These are phyloP conservation scores for Netelia melanura DNA, from an alignment of 2,888 invertebrate genomes.

Conservation along the genomic window DNA sequence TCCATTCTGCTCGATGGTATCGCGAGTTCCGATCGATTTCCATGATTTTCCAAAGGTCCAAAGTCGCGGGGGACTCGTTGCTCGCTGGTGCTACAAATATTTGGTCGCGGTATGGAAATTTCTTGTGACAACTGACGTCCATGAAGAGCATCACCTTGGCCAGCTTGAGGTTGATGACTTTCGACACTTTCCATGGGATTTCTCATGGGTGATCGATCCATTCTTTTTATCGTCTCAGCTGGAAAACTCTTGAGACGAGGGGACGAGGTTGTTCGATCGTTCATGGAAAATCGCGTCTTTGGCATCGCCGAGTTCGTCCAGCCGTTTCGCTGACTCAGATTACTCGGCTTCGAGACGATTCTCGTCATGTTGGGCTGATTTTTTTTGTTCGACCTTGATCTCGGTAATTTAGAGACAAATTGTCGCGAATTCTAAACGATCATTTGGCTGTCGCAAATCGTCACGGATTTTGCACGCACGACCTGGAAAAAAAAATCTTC, in stretches of 20 bases:
- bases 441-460: slow-evolving; percentile 33
- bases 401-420: slow-evolving; percentile 26
- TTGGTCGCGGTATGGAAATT: slow-evolving; percentile 29
- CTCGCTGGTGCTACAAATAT: slow-evolving; percentile 60
- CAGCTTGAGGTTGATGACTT: slow-evolving; percentile 6
- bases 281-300: slow-evolving; percentile 72
- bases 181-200: slow-evolving; percentile 24
- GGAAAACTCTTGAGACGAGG: slow-evolving; percentile 79
- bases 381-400: slow-evolving; percentile 58
- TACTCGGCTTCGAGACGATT: slow-evolving; percentile 58
- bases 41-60: slow-evolving; percentile 31
- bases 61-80: slow-evolving; percentile 63
- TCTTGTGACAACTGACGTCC: slow-evolving; percentile 5
- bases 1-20: slow-evolving; percentile 28
- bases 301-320: slow-evolving; percentile 49
- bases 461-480: slow-evolving; percentile 53
- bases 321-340: slow-evolving; percentile 39
- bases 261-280: slow-evolving; percentile 69
- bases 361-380: slow-evolving; percentile 62
- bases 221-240: slow-evolving; percentile 74
- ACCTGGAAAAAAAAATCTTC: slow-evolving; percentile 14
- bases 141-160: slow-evolving; percentile 65
- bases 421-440: slow-evolving; percentile 40
- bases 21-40: slow-evolving; percentile 56
- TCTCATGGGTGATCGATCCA: slow-evolving; percentile 59